Evolutionary conservation across 2,888 invertebrate genomes (phyloP).

Genomic region (Cheilosia pagana): DNA sequence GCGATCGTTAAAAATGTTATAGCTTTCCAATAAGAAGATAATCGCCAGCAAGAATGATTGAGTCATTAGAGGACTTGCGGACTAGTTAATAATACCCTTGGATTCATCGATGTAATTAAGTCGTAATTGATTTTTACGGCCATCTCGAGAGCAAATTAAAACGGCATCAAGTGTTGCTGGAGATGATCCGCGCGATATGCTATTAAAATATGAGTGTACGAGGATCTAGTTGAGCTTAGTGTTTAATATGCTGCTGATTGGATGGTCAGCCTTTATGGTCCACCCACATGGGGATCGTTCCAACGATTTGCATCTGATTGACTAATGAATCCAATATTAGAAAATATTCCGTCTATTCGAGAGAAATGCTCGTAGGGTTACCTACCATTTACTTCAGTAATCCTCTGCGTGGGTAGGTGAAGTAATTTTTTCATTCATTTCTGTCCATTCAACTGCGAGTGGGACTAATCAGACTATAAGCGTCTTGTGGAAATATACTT

Average conservation of each 20-base stretch:
- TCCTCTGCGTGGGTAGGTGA: no score
- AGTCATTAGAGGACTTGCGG: conserved; percentile 38
- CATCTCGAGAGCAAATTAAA: conserved; percentile 21
- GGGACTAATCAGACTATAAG: no score
- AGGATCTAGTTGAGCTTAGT: neutral
- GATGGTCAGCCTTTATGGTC: no score
- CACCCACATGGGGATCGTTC: no score
- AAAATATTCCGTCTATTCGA: no score
- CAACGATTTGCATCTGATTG: no score
- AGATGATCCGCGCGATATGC: neutral
- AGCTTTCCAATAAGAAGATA: conserved; percentile 40
- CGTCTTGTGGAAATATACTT: no score
- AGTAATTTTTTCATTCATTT: no score
- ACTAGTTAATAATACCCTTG: conserved; percentile 27
- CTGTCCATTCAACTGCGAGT: no score
- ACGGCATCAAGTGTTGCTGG: conserved; percentile 13
- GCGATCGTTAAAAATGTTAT: conserved; percentile 56
- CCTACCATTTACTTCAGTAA: no score
- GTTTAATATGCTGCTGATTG: neutral
- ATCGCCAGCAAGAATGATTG: conserved; percentile 53
- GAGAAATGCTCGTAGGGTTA: no score
- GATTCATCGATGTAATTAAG: conserved; percentile 28
- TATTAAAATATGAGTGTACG: conserved; percentile 18
- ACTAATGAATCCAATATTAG: no score
- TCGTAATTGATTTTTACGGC: conserved; percentile 33